Evolutionary conservation across 1,140 invertebrate species (phyloP), one percentile per base, ranked within the genome.

Genomic region (Papilio dardanus): DNA sequence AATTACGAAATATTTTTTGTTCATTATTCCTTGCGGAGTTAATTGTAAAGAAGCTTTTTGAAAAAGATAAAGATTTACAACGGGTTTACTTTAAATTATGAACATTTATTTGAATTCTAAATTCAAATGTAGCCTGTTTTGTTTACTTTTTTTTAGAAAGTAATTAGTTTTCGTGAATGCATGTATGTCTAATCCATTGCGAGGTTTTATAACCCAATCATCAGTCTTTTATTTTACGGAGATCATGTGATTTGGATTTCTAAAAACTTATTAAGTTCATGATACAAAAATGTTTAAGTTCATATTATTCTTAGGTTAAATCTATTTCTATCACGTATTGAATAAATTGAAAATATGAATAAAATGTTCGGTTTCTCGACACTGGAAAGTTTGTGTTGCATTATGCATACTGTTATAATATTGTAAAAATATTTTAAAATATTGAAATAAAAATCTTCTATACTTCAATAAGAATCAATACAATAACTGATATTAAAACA

Each of bases 301-400:
- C 12, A 37, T n/a, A n/a, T 12, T 6, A 16, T 46, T 6, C 42
- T 46, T 19, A n/a, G 8, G 10, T 14, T 30, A 28, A 28, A 5
- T 1, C 21, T 58, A 30, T 62, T 62, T 30, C 54, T 62, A 28
- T 62, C 54, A 62, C 54, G 54, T 62, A 62, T 28, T 62, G 54
- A 62, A 62, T 62, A 62, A 62, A 28, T 62, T 62, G 21, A 62
- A 62, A 62, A 62, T 28, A 8, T 62, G 54, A 30, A 62, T 62
- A 62, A 62, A 62, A 62, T 28, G 21, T 30, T 28, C 24, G 14
- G 54, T 62, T 62, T 28, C 54, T 62, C 54, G 21, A 62, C 54
- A 28, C 54, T 28, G 21, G 3, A 10, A 28, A 62, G 24, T 62
- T 14, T 62, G 54, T 62, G 54, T 62, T 62, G 54, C 54, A 62